Evolutionary conservation across 2,888 invertebrate genomes (phyloP), one percentile per base, ranked within the genome.

Genomic region (Agrotis segetum): DNA sequence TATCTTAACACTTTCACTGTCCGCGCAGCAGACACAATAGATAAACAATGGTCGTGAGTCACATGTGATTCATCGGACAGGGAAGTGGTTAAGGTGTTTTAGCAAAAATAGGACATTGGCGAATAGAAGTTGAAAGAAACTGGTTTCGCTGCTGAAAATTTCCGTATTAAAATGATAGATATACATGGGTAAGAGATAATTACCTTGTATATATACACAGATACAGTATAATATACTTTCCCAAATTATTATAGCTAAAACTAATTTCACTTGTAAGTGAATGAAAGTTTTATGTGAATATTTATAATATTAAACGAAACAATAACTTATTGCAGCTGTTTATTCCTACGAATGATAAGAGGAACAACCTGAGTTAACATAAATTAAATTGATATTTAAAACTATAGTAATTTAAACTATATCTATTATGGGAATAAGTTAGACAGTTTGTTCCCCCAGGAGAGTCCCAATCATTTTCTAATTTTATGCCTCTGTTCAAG

Each of bases 181-280:
- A 70, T 21, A 44, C 14, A n/a, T 11, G 29, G n/a, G 5, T 53
- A 52, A 5, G 2, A 52, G 24, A 19, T 4, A 56, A 46, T 34
- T 19, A 16, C 17, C 55, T 53, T 3, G 11, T 29, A n/a, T n/a
- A n/a, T n/a, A n/a, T n/a, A 34, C 7, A 49, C 9, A 61, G 2
- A 44, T 60, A 59, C 19, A 58, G 1, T 14, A 29, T 6, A 6
- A 29, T 6, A 6, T 52, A 40, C 17, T 56, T 40, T 44, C 29
- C 29, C 40, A 24, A 73, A 55, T 11, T 17, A 47, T n/a, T 56
- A 40, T 5, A 65, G 24, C 55, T 65, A 59, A 65, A 67, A 71
- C 53, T 76, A 67, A 81, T 81, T 65, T 81, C 55, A 55, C 55
- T 56, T 21, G 40, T 34, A 75, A n/a, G n/a, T n/a, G n/a, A n/a